Evolutionary conservation across 2,888 invertebrate genomes (phyloP).

Genomic region (Taphrorychus bicolor): DNA sequence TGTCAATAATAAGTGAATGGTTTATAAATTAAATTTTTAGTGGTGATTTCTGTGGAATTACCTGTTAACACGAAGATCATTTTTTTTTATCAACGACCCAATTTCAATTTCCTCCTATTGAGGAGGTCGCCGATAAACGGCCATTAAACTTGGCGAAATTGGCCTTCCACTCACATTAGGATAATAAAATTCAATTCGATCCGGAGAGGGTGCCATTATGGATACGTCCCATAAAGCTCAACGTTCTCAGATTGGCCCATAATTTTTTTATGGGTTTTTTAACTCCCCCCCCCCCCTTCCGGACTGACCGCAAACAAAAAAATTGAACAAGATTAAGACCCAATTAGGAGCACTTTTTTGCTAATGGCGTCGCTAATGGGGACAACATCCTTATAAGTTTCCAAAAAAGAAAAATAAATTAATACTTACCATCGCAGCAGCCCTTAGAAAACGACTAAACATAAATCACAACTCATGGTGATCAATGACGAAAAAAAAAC

Average conservation of each 20-base stretch:
- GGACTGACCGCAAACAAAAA: too few species aligned
- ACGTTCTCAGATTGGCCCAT: background rate
- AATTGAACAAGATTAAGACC: too few species aligned
- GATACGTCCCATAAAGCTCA: background rate
- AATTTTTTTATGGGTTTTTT: background rate
- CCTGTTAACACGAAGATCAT: too few species aligned
- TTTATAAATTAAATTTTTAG: too few species aligned
- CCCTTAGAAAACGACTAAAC: background rate
- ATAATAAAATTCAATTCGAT: conserved; percentile 1
- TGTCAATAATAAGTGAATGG: too few species aligned
- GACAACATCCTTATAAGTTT: too few species aligned
- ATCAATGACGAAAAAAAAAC: background rate
- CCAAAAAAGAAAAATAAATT: too few species aligned
- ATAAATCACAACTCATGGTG: background rate
- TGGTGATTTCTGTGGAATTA: too few species aligned
- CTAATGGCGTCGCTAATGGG: too few species aligned
- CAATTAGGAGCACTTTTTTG: too few species aligned
- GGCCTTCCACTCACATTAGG: background rate
- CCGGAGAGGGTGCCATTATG: background rate
- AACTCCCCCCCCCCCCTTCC: too few species aligned
- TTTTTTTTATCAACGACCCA: background rate
- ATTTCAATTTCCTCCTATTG: background rate
- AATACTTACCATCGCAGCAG: too few species aligned
- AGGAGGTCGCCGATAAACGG: background rate
- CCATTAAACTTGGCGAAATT: background rate